phyloP scores from a whole-genome alignment of 2,888 invertebrate species.

The Pachydiplax longipennis region DNA sequence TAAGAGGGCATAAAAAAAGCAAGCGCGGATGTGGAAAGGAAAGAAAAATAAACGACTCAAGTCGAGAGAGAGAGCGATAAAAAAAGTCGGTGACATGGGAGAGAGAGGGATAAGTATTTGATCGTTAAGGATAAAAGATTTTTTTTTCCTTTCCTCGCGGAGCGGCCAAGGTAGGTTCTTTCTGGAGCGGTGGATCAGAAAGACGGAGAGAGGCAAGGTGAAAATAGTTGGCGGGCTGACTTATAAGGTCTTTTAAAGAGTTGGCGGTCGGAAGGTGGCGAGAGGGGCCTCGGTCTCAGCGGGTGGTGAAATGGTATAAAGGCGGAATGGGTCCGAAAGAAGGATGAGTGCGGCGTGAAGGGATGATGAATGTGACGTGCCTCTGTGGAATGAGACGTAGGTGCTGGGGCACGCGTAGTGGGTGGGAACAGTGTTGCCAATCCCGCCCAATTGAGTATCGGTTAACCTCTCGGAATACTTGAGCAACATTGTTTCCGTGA shows the following conservation, averaged over 20 bases:
- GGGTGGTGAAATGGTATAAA: neutral
- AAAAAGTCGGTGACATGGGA: neutral
- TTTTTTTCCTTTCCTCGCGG: neutral
- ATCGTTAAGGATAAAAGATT: neutral
- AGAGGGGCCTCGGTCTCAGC: neutral
- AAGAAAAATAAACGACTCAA: neutral
- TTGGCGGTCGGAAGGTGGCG: neutral
- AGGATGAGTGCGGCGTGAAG: neutral
- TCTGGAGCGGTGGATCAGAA: neutral
- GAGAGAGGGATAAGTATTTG: neutral
- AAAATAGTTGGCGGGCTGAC: neutral
- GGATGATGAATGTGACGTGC: slow-evolving; percentile 14
- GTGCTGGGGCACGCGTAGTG: slow-evolving; percentile 7
- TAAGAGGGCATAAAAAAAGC: neutral
- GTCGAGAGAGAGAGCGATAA: neutral
- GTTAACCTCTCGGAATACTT: neutral
- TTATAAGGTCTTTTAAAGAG: neutral
- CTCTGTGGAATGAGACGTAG: slow-evolving; percentile 7
- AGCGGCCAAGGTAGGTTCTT: neutral
- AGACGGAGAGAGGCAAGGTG: neutral
- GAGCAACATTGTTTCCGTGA: too few species aligned
- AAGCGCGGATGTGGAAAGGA: neutral
- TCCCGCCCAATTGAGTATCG: neutral
- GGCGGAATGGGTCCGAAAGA: neutral
- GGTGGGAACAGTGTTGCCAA: neutral